A percentile compares a stretch with the other conserved stretches of the same genome.
These are phyloP conservation scores for Podiceps cristatus DNA, from an alignment of 2,113 vertebrate genomes.

Conservation along the genomic window DNA sequence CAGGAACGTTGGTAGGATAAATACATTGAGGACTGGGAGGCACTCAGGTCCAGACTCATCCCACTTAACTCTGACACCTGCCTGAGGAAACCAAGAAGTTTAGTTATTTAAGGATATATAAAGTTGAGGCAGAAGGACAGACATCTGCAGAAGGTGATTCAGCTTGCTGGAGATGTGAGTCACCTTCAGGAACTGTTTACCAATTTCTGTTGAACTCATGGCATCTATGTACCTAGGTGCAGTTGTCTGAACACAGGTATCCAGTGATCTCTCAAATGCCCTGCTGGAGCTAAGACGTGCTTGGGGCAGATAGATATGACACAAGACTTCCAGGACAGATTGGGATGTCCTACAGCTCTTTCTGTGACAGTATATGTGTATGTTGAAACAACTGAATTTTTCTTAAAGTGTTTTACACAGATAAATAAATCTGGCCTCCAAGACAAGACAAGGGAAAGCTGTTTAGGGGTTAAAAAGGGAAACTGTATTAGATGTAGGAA, in stretches of 20 bases:
- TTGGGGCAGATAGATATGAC: accelerated
- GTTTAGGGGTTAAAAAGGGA: background rate
- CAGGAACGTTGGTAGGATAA: conserved; percentile 38
- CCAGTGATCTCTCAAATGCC: background rate
- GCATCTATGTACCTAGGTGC: background rate
- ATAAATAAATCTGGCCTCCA: background rate
- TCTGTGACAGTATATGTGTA: background rate
- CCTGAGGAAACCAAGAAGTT: background rate
- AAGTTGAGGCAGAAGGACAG: background rate
- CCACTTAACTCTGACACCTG: background rate
- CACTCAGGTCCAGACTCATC: conserved; percentile 15
- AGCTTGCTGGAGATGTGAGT: background rate
- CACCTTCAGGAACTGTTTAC: background rate
- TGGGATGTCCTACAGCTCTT: background rate
- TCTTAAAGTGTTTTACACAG: background rate
- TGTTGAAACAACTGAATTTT: background rate
- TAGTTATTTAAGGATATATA: background rate
- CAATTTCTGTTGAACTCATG: background rate
- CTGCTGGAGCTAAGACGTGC: background rate
- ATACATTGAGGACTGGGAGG: conserved; percentile 6
- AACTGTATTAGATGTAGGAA: background rate
- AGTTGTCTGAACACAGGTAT: background rate
- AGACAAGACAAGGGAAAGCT: background rate
- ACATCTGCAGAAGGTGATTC: background rate
- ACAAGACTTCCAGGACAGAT: background rate